phyloP scores from a whole-genome alignment of 2,113 vertebrate species.

The Cololabis saira region DNA sequence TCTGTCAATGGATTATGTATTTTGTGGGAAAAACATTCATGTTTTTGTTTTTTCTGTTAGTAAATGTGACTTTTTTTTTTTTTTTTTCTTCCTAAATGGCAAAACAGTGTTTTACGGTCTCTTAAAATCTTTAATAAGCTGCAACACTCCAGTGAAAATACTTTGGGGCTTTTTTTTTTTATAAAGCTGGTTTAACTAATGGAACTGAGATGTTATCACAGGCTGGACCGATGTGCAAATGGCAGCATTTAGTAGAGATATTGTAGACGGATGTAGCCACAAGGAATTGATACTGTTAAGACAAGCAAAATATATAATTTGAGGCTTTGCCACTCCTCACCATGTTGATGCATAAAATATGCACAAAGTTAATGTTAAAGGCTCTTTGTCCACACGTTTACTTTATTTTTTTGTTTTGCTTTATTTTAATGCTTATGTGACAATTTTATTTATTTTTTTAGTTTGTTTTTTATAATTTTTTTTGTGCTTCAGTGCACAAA shows the following conservation, averaged over 20 bases:
- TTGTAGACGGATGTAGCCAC: conserved; percentile 5
- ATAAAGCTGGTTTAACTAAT: conserved; percentile 16
- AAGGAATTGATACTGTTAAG: conserved; percentile 10
- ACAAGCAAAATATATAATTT: neutral
- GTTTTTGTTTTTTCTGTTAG: conserved; percentile 14
- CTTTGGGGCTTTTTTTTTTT: conserved; percentile 6
- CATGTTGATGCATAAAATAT: conserved; percentile 28
- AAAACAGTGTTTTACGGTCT: neutral
- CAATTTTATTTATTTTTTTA: conserved; percentile 55
- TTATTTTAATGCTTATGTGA: conserved; percentile 45
- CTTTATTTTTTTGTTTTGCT: conserved; percentile 20
- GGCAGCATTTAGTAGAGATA: neutral
- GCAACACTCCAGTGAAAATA: conserved; percentile 8
- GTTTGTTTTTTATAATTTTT: conserved; percentile 40
- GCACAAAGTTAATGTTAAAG: conserved; percentile 32
- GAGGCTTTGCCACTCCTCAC: conserved; percentile 21
- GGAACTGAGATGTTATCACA: conserved; percentile 24
- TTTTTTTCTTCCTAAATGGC: neutral
- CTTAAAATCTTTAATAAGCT: conserved; percentile 29
- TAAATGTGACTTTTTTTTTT: conserved; percentile 6
- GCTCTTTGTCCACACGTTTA: conserved; percentile 50
- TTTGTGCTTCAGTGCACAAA: conserved; percentile 74
- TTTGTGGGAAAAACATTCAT: conserved; percentile 20
- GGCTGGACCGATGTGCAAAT: conserved; percentile 15
- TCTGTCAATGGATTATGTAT: conserved; percentile 14